Base-by-base conservation (phyloP, 2,888 invertebrate genomes). In the Tuta absoluta region DNA sequence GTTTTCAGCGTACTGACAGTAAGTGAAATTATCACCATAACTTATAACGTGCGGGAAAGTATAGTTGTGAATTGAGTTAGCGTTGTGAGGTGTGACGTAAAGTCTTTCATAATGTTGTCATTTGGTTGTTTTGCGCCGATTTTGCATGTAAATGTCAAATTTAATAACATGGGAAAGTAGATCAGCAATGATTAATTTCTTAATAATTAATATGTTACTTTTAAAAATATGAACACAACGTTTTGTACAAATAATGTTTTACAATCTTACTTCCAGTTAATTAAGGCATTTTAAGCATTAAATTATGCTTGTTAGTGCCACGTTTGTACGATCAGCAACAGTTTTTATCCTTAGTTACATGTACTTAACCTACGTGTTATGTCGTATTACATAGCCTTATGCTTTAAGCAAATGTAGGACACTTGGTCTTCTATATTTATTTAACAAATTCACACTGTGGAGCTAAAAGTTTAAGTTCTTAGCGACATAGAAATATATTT, bases 1-100 rank as follows among this genome's bases (percentile, higher is more conserved):
- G 66, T 68, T 65, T 56, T 56, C 77, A 80, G 79, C 79, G 80
- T 82, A 90, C 87, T 88, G 84, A 84, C 79, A 69, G 82, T 79
- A 80, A 83, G 85, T 77, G 76, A 79, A 79, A 79, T 71, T 73
- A 67, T 74, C 68, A 65, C 71, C 63, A 66, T 65, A 77, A 80
- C 86, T 89, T 90, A 89, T 91, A 90, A 84, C 80, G 81, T 79
- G 73, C 77, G 78, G 74, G 89, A 89, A 89, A 90, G 89, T 82
- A 89, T 89, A 90, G 88, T 82, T 80, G 89, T 75, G 76, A 90
- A 90, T 89, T 83, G 71, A 82, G 76, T 89, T 89, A 89, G 86
- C 74, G 73, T 68, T 71, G 70, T 69, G 71, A 69, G 64, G 69
- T 66, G 51, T 64, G 58, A 59, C 59, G 64, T 61, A 61, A 61